Percentiles rank a stretch among this genome's conserved stretches.
These are phyloP conservation scores for Portevinia maculata DNA, from an alignment of 2,888 invertebrate species.

Conservation along the genomic window DNA sequence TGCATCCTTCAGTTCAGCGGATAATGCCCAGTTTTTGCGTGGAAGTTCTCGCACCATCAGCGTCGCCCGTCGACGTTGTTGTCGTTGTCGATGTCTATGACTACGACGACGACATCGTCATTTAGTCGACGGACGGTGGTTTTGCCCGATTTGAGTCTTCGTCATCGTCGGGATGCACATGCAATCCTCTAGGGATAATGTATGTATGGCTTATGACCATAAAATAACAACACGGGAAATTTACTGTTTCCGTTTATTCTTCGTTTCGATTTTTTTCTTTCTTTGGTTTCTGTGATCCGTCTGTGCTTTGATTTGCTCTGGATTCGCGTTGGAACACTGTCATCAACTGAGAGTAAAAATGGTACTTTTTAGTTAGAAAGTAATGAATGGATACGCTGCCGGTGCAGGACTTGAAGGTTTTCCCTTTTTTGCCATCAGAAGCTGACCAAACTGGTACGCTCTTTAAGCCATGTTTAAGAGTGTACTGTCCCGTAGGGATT, in stretches of 20 bases:
- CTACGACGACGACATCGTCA: slow-evolving; percentile 41
- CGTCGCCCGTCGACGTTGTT: slow-evolving; percentile 49
- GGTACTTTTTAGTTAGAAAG: slow-evolving; percentile 51
- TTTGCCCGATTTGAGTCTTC: slow-evolving; percentile 26
- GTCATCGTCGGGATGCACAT: slow-evolving; percentile 50
- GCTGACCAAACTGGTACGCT: slow-evolving; percentile 36
- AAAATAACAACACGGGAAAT: slow-evolving; percentile 73
- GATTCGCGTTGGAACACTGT: slow-evolving; percentile 35
- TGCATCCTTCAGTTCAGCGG: slow-evolving; percentile 23
- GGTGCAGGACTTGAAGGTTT: slow-evolving; percentile 27
- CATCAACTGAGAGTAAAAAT: slow-evolving; percentile 15
- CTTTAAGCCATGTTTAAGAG: too few relatives aligned
- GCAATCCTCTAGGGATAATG: slow-evolving; percentile 67
- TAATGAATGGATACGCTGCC: slow-evolving; percentile 45
- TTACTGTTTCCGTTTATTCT: slow-evolving; percentile 71
- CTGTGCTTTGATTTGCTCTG: slow-evolving; percentile 47
- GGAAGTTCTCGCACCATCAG: slow-evolving; percentile 73
- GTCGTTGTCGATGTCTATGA: slow-evolving; percentile 14
- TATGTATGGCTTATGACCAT: slow-evolving; percentile 72
- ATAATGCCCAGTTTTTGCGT: slow-evolving; percentile 52
- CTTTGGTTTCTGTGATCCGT: slow-evolving; percentile 4
- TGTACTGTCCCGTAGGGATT: slow-evolving; percentile 38
- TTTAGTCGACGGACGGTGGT: slow-evolving; percentile 32
- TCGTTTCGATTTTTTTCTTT: slow-evolving; percentile 24
- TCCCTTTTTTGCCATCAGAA: neutral